Base-by-base conservation (phyloP, 2,888 invertebrate genomes). In the Ichneumoninae sp. region DNA sequence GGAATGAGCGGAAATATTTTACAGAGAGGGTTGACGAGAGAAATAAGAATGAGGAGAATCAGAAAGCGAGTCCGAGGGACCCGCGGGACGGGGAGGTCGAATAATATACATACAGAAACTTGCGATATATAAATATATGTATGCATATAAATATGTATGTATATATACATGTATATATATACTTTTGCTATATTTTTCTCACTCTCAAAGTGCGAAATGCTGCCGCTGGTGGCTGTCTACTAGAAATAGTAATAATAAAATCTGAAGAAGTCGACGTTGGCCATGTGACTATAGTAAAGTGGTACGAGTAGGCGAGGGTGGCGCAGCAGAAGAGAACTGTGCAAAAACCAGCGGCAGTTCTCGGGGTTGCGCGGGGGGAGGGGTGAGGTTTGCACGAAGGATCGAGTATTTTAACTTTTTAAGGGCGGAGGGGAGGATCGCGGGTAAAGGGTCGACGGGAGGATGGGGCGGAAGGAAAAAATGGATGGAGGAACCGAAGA, bases 351-450 rank as follows among this genome's bases (percentile, higher is more conserved):
- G 65, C 47, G 75, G 50, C 74, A 54, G 70, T 75, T 82, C 84
- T 82, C 79, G 75, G 76, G 68, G 16, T 16, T 40, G 40, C 40
- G 8, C 52, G 52, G 52, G 4, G 5, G 52, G 52, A 1, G 44
- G 44, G 44, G 3, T 3, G 1, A n/a, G 33, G 76, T 83, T 76
- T 88, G 90, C 86, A 89, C 88, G 89, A 66, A 89, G 91, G 89
- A 89, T 88, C 89, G 91, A 90, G 90, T 92, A 92, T 92, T 92
- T 92, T 90, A 92, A 92, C 91, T 92, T 92, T 92, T 90, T 89
- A 90, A 90, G 89, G 89, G 90, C 84, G 87, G 83, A 87, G 88
- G 88, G 68, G 6, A 8, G 10, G 4, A 16, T 26, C 54, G 84
- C 3, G 30, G 75, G 80, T 44, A 5, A 26, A 40, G 72, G 76